Base-by-base conservation (phyloP, 2,888 invertebrate genomes). In the Lordiphosa fenestrarum region DNA sequence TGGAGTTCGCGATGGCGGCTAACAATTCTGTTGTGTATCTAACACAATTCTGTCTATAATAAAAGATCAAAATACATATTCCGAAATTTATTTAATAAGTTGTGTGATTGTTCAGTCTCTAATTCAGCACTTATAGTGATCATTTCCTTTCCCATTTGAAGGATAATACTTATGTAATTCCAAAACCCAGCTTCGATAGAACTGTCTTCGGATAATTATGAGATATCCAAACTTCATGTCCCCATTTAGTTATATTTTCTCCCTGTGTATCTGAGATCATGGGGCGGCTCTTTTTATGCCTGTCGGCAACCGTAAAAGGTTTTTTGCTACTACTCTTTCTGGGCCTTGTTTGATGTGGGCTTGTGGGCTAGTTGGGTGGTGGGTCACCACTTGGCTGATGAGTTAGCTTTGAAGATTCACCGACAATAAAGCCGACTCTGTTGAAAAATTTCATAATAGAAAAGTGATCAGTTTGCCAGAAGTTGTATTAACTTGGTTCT, bases 301-400 rank as follows among this genome's bases (percentile, higher is more conserved):
- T 38, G 37, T 57, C 74, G 74, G 80, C 62, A 83, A 74, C 54
- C 71, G 64, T 83, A 82, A 53, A 65, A 82, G 83, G 83, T 54
- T 49, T 57, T 57, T 44, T 15, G 52, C 70, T 44, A 44, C 63
- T 59, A 44, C 64, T 68, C 55, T 53, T 50, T 48, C 41, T 35
- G 57, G 59, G 37, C 55, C 57, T 61, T 74, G 58, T 78, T 74
- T 74, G 72, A 71, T 74, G 75, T 78, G 53, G 58, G 53, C 38
- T 59, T 56, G 62, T 15, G 30, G 19, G 21, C 39, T 25, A 55
- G 39, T 42, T 36, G 39, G 44, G 52, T 57, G 61, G 59, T 53
- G 71, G 36, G 36, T 40, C 40, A 41, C 37, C 13, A 6, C 10
- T 30, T 30, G 30, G 7, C 10, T 50, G 23, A 48, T 21, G 40